phyloP scores from a whole-genome alignment of 2,113 vertebrate genomes.

The Seriola dumerili region DNA sequence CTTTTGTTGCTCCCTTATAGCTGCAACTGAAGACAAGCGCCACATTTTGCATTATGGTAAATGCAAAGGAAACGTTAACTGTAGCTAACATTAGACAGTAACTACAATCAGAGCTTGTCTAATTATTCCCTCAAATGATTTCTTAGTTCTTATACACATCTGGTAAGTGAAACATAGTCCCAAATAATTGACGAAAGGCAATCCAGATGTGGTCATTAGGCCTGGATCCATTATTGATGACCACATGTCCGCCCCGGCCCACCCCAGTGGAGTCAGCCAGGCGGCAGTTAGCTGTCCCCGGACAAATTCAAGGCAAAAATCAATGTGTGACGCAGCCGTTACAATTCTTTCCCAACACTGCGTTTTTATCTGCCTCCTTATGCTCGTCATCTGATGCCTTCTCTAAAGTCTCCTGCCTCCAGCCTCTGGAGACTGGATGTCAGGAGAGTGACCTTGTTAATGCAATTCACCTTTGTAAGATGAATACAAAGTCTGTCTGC shows the following conservation, averaged over 20 bases:
- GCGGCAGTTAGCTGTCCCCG: conserved; percentile 19
- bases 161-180: background rate
- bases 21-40: background rate
- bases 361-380: conserved; percentile 29
- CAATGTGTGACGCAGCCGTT: conserved; percentile 33
- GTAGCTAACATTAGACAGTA: background rate
- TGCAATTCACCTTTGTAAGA: conserved; percentile 62
- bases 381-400: conserved; percentile 60
- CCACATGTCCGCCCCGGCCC: background rate
- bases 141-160: background rate
- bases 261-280: conserved; percentile 12
- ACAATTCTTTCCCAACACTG: conserved; percentile 3
- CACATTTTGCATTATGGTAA: background rate
- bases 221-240: conserved; percentile 1
- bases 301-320: conserved; percentile 65
- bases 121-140: background rate
- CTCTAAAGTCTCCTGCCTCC: conserved; percentile 32
- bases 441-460: conserved; percentile 65
- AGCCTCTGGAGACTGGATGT: conserved; percentile 42
- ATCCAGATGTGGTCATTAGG: conserved; percentile 23
- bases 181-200: background rate
- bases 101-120: background rate
- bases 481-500: conserved; percentile 53
- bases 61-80: background rate
- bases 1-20: conserved; percentile 16